Conservation (phyloP, 2,888 invertebrate genomes). For the Achlya flavicornis region DNA sequence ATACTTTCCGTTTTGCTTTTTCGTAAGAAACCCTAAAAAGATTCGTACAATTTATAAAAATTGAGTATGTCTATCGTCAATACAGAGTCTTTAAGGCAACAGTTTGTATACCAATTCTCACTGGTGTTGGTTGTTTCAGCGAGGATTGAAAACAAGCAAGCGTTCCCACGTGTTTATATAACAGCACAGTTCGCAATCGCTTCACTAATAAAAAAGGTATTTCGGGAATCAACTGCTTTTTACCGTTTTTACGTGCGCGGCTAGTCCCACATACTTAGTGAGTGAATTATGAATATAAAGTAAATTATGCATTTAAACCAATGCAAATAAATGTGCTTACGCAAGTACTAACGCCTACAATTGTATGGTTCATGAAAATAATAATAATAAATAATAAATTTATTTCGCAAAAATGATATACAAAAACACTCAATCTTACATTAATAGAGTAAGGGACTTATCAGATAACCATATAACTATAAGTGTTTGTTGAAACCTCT, state of each 20-base stretch:
- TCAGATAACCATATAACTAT: too few relatives aligned
- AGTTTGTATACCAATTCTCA: neutral
- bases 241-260: neutral
- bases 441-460: too few relatives aligned
- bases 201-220: slow-evolving; percentile 4
- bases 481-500: too few relatives aligned
- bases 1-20: too few relatives aligned
- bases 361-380: neutral
- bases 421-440: too few relatives aligned
- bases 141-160: neutral
- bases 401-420: too few relatives aligned
- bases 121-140: neutral
- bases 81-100: neutral
- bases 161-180: neutral
- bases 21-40: neutral
- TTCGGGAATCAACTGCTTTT: slow-evolving; percentile 5
- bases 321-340: neutral
- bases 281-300: neutral
- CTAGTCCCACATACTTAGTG: neutral
- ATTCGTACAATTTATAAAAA: too few relatives aligned
- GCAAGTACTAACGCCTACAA: neutral
- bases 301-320: neutral
- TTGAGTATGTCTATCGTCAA: neutral
- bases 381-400: too few relatives aligned
- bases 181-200: neutral